Conservation (phyloP, 2,888 invertebrate species). For the Sinhomidia bicolor region DNA sequence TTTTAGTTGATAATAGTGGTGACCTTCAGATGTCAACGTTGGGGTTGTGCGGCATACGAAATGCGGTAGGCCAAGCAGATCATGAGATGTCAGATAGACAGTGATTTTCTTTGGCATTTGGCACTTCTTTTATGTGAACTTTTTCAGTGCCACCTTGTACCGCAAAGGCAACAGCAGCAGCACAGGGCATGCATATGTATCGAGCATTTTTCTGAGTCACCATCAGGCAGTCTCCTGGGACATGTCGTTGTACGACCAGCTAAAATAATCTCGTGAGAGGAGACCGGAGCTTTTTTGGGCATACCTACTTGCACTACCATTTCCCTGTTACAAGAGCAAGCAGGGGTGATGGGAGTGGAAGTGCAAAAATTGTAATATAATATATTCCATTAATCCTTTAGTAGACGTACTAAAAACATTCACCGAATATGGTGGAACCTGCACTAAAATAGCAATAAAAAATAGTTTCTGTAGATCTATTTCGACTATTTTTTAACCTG, state of each 20-base stretch:
- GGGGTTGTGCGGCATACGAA: conserved; percentile 38
- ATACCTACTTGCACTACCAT: background rate
- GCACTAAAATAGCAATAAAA: background rate
- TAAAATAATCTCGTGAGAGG: conserved; percentile 32
- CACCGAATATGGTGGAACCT: background rate
- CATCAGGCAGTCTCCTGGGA: conserved; percentile 34
- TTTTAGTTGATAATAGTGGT: conserved; percentile 36
- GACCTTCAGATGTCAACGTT: conserved; percentile 67
- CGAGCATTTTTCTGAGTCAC: conserved; percentile 26
- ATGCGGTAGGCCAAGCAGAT: conserved; percentile 68
- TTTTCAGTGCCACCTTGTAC: background rate
- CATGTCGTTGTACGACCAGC: too few relatives aligned
- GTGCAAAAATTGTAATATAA: background rate
- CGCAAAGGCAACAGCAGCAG: background rate
- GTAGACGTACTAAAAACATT: background rate
- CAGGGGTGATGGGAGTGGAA: background rate
- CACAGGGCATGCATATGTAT: too few relatives aligned
- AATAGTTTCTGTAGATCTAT: background rate
- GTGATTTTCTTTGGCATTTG: conserved; percentile 65
- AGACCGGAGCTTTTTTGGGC: background rate
- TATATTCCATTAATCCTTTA: conserved; percentile 9
- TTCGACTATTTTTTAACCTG: background rate
- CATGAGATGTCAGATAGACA: conserved; percentile 54
- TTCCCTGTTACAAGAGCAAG: conserved; percentile 10
- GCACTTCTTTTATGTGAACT: conserved; percentile 54